Conservation (phyloP, 2,797 vertebrate species). For the Vultur gryphus region DNA sequence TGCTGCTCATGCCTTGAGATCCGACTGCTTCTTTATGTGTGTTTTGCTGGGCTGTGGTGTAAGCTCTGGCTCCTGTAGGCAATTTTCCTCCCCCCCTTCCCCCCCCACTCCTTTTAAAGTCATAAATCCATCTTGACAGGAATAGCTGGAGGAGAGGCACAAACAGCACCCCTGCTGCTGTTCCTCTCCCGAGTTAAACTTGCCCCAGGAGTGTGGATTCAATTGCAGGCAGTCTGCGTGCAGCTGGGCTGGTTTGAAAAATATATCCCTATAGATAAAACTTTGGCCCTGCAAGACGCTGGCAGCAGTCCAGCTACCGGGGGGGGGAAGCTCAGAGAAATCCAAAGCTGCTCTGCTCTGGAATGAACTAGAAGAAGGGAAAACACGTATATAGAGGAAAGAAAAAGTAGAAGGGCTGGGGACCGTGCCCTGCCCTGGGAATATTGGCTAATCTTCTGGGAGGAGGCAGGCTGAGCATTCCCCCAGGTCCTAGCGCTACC, state of each 20-base stretch:
- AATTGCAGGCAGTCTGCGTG: neutral
- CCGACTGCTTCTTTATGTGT: neutral
- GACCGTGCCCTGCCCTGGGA: constrained; percentile 33
- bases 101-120: neutral
- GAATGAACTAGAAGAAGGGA: neutral
- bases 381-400: neutral
- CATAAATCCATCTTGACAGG: constrained; percentile 50
- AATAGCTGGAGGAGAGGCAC: neutral
- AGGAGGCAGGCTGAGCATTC: neutral
- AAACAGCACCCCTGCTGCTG: neutral
- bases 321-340: neutral
- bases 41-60: neutral
- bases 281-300: neutral
- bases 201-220: neutral
- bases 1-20: neutral
- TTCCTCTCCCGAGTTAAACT: neutral
- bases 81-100: neutral
- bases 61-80: neutral
- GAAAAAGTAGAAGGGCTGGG: neutral
- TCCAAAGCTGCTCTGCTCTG: neutral
- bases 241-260: constrained; percentile 8
- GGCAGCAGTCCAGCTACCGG: neutral
- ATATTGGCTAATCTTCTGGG: constrained; percentile 41
- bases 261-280: constrained; percentile 4
- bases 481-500: neutral